Evolutionary conservation across 2,113 vertebrate species (phyloP), one percentile per base, ranked within the genome.

Genomic region (Pygathrix nemaeus): DNA sequence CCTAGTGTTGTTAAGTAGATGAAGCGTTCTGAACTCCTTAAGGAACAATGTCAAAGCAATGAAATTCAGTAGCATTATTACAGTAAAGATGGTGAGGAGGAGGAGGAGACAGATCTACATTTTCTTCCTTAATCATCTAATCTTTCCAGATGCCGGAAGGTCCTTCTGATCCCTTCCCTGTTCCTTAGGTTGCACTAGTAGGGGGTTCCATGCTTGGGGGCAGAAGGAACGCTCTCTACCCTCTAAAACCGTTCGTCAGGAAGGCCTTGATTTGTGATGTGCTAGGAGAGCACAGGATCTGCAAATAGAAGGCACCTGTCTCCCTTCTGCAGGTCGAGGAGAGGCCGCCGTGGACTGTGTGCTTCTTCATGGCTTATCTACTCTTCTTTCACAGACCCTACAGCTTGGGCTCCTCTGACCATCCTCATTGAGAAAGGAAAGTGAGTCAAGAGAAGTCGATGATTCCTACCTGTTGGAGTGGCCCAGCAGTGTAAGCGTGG

Each of bases 91-190:
- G 79, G 82, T n/a, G 27, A 40, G n/a, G 78, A 50, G 48, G 52
- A 80, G 18, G 79, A 61, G 35, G 83, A 75, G 78, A 82, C 72
- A 94, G 50, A 79, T 61, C 72, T 93, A 68, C 79, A 52, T 92
- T 96, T 94, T 97, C 90, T 97, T 98, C 96, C 94, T 96, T 96
- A 92, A 96, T 94, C 61, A 93, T 93, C 57, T 92, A 12, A 94
- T 90, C 90, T 96, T 93, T 90, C 72, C 95, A 93, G 93, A 96
- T 94, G 75, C 57, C 5, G 0, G 72, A n/a, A 81, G 57, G 72
- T 88, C 70, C 61, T 96, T 82, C 68, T 2, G 20, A 80, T 43
- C 40, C 61, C 57, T 16, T 66, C 61, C 87, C 72, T 70, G 61
- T 93, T 78, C n/a, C 35, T 78, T 76, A 52, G 89, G 57, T 66